These are phyloP conservation scores for Pseudorhombus dupliciocellatus DNA, from an alignment of 2,113 vertebrate genomes.

Conservation along the genomic window DNA sequence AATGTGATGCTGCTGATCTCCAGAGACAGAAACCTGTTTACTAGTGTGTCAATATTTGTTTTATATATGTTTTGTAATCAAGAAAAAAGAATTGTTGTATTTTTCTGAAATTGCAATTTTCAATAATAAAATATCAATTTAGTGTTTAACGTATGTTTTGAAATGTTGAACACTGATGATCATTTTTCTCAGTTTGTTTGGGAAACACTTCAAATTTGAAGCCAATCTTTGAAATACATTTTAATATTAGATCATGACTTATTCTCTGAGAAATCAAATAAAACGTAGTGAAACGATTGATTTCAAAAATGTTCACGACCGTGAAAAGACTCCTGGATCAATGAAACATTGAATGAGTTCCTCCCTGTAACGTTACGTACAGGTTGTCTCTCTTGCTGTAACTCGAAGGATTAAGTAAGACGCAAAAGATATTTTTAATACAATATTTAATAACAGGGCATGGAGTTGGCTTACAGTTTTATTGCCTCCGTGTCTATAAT, in stretches of 20 bases:
- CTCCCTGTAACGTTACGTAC: no score
- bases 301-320: no score
- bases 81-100: constrained; percentile 5
- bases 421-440: not conserved
- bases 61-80: constrained; percentile 25
- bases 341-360: no score
- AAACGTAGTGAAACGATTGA: no score
- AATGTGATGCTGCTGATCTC: not conserved
- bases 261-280: no score
- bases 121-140: constrained; percentile 32
- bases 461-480: not conserved
- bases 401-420: no score
- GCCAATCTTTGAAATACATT: no score
- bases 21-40: not conserved
- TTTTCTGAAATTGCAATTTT: constrained; percentile 33
- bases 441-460: not conserved
- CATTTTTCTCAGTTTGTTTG: not conserved
- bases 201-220: no score
- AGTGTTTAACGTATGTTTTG: not conserved
- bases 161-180: not conserved
- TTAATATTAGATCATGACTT: no score
- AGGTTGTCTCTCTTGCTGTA: no score
- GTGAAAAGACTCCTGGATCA: no score
- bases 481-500: no score
- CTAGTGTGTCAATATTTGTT: not conserved